Percentiles rank a stretch among this genome's conserved stretches.
phyloP scores from a whole-genome alignment of 2,888 invertebrate species.

The Aproaerema taeniolella region DNA sequence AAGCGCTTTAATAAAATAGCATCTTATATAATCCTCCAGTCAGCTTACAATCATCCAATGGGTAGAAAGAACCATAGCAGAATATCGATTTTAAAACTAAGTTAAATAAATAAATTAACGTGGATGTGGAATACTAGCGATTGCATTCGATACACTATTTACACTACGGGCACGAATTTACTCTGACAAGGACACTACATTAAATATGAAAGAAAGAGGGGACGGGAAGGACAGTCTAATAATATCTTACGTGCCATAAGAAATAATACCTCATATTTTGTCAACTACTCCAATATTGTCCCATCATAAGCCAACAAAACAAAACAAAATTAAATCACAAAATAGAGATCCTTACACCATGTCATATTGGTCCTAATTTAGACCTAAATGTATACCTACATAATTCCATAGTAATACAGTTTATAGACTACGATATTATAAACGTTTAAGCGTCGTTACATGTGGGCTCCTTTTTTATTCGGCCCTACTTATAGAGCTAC shows the following conservation, averaged over 20 bases:
- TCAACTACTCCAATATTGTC: too few species aligned
- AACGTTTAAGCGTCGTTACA: neutral
- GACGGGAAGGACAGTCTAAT: too few species aligned
- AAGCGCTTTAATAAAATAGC: too few species aligned
- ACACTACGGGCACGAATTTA: neutral
- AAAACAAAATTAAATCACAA: constrained; percentile 1
- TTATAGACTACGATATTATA: neutral
- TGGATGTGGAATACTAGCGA: neutral
- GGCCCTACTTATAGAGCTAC: too few species aligned
- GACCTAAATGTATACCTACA: neutral
- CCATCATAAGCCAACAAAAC: neutral
- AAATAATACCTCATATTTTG: too few species aligned
- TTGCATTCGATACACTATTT: neutral
- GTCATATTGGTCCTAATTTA: neutral
- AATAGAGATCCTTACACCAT: constrained; percentile 8
- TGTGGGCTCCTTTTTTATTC: too few species aligned
- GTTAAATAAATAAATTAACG: neutral
- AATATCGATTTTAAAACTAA: neutral
- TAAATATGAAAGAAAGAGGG: too few species aligned
- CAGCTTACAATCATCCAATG: too few species aligned
- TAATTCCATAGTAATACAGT: neutral
- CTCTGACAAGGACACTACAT: too few species aligned
- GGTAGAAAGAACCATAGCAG: too few species aligned
- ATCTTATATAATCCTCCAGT: too few species aligned
- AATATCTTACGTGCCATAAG: too few species aligned